A percentile compares a stretch with the other conserved stretches of the same genome.
These are phyloP conservation scores for Baccha elongata DNA, from an alignment of 2,888 invertebrate genomes.

Conservation along the genomic window DNA sequence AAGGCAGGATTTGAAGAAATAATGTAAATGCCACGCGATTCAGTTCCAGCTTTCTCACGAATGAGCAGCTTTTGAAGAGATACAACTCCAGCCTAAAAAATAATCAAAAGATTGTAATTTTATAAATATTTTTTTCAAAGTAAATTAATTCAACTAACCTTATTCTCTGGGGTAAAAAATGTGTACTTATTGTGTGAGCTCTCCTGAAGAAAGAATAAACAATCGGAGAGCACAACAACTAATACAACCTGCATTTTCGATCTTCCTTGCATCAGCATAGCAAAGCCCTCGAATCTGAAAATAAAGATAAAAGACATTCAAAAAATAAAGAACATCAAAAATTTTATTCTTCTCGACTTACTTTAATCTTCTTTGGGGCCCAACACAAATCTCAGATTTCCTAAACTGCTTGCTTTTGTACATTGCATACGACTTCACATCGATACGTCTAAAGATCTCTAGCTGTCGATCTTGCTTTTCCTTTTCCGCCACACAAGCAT, in stretches of 20 bases:
- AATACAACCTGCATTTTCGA: conserved; percentile 94
- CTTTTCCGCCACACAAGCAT: conserved; percentile 95
- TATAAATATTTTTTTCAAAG: not conserved
- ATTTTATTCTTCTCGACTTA: conserved; percentile 79
- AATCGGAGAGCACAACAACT: conserved; percentile 95
- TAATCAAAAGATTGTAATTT: not conserved
- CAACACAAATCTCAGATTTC: conserved; percentile 93
- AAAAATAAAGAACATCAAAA: not conserved
- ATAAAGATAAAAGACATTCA: conserved; percentile 5
- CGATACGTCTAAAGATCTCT: conserved; percentile 95
- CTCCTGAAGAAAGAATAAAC: conserved; percentile 95
- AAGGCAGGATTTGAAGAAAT: conserved; percentile 95
- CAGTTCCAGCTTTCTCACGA: conserved; percentile 96
- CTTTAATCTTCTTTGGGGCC: conserved; percentile 91
- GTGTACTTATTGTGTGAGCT: conserved; percentile 94
- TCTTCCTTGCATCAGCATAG: conserved; percentile 94
- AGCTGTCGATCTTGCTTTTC: conserved; percentile 94
- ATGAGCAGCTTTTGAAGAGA: conserved; percentile 95
- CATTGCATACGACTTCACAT: conserved; percentile 94
- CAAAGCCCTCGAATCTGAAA: conserved; percentile 91
- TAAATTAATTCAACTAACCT: conserved; percentile 84
- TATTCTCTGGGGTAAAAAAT: conserved; percentile 96
- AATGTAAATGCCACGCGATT: conserved; percentile 94
- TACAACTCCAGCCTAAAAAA: conserved; percentile 93
- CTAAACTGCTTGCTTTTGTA: conserved; percentile 94